A percentile compares a stretch with the other conserved stretches of the same genome.
These are phyloP conservation scores for Eumacrocentrus americanus DNA, from an alignment of 2,888 invertebrate genomes.

Conservation along the genomic window DNA sequence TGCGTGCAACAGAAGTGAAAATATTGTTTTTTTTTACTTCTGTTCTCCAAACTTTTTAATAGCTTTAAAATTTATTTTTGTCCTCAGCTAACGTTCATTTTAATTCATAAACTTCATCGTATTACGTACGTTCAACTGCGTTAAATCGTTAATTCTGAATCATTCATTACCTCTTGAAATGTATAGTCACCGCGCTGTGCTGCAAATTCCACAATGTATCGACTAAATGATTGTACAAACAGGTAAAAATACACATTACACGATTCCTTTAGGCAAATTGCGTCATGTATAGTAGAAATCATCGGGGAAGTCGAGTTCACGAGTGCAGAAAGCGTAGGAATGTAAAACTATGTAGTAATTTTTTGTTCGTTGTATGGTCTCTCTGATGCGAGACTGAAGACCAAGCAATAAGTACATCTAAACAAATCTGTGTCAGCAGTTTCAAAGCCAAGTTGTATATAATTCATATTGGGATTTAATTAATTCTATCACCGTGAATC, in stretches of 20 bases:
- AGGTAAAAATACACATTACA: not conserved
- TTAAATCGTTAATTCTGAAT: not conserved
- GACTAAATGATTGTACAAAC: constrained; percentile 8
- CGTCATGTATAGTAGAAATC: not conserved
- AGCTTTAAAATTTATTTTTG: not conserved
- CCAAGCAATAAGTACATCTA: constrained; percentile 13
- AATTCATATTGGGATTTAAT: no score
- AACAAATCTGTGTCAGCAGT: no score
- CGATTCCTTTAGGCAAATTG: not conserved
- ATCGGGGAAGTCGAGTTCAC: constrained; percentile 42
- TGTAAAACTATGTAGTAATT: constrained; percentile 41
- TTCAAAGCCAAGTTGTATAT: no score
- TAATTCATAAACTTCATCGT: not conserved
- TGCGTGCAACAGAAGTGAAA: not conserved
- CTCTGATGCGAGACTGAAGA: not conserved
- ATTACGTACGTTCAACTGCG: no score
- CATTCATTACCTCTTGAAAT: not conserved
- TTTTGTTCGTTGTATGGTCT: constrained; percentile 2
- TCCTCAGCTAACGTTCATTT: not conserved
- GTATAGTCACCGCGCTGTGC: not conserved
- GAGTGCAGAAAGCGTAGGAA: constrained; percentile 55
- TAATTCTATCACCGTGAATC: no score
- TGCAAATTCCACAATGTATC: not conserved
- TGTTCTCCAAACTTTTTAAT: not conserved
- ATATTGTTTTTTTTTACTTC: no score